Evolutionary conservation across 2,888 invertebrate genomes (phyloP).

Genomic region (Pedicia rivosa): DNA sequence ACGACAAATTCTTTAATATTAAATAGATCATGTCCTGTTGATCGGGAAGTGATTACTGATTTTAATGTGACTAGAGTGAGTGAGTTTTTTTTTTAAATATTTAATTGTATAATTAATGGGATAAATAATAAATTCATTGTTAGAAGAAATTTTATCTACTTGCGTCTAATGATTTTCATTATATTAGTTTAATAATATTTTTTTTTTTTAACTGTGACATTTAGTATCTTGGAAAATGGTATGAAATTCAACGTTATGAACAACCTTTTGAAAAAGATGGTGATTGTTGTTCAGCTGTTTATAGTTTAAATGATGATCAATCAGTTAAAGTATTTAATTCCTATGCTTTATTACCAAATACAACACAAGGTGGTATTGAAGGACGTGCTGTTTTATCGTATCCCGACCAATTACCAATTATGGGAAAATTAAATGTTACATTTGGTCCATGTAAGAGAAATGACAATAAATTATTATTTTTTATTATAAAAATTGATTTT

Average conservation of each 20-base stretch:
- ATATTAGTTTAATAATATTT: not conserved
- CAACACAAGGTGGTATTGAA: not conserved
- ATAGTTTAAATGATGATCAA: not conserved
- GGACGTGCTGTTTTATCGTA: slow-evolving; percentile 4
- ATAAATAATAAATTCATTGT: too few relatives aligned
- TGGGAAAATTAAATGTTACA: slow-evolving; percentile 5
- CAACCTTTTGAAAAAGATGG: slow-evolving; percentile 2
- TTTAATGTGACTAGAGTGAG: slow-evolving; percentile 1
- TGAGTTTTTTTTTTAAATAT: not conserved
- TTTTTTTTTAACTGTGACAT: not conserved
- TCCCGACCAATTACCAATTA: slow-evolving; percentile 1
- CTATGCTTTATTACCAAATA: not conserved
- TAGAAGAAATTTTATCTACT: too few relatives aligned
- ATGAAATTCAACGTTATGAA: slow-evolving; percentile 5
- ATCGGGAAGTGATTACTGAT: not conserved
- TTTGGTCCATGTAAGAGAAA: not conserved
- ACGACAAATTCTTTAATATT: too few relatives aligned
- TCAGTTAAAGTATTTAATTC: slow-evolving; percentile 2
- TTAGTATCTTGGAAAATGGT: slow-evolving; percentile 4
- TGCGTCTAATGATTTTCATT: not conserved
- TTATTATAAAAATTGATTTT: not conserved
- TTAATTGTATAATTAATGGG: too few relatives aligned
- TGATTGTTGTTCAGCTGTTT: slow-evolving; percentile 2
- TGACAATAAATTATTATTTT: not conserved
- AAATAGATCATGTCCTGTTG: not conserved